Evolutionary conservation across 2,888 invertebrate species (phyloP).

Genomic region (Sclerodermus sp.): DNA sequence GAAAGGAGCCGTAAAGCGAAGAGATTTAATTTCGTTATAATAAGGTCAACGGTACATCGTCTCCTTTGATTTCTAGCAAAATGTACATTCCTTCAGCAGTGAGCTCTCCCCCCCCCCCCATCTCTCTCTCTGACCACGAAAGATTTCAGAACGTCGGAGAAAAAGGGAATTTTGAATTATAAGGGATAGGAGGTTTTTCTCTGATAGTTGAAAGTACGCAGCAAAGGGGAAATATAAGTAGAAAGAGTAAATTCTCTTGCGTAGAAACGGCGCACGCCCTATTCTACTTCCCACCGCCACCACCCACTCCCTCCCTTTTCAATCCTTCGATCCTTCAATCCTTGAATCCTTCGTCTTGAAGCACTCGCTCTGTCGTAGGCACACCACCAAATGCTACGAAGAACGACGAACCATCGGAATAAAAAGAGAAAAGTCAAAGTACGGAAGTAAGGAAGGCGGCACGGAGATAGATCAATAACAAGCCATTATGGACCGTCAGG

Average conservation of each 20-base stretch:
- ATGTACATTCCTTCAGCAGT: not conserved
- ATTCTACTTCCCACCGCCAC: slow-evolving; percentile 12
- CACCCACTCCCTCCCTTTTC: slow-evolving; percentile 17
- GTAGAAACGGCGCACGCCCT: not conserved
- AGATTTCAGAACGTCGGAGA: slow-evolving; percentile 38
- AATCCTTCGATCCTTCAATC: slow-evolving; percentile 14
- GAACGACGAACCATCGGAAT: too few relatives aligned
- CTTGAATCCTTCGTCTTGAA: slow-evolving; percentile 3
- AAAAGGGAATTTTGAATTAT: too few relatives aligned
- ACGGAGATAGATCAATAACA: slow-evolving; percentile 54
- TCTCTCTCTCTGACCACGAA: slow-evolving; percentile 41
- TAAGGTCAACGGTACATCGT: not conserved
- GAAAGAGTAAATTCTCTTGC: slow-evolving; percentile 2
- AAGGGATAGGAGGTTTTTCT: not conserved
- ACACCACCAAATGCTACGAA: not conserved
- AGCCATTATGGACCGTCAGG: slow-evolving; percentile 49
- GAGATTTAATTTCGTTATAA: not conserved
- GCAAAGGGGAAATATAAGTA: slow-evolving; percentile 1
- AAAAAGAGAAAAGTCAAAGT: slow-evolving; percentile 43
- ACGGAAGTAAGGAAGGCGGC: slow-evolving; percentile 41
- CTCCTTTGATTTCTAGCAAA: not conserved
- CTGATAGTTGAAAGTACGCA: not conserved
- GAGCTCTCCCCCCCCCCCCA: too few relatives aligned
- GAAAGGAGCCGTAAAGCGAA: too few relatives aligned
- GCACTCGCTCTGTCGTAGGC: too few relatives aligned